Evolutionary conservation across 2,113 vertebrate species (phyloP).

Genomic region (Oxyruncus cristatus): DNA sequence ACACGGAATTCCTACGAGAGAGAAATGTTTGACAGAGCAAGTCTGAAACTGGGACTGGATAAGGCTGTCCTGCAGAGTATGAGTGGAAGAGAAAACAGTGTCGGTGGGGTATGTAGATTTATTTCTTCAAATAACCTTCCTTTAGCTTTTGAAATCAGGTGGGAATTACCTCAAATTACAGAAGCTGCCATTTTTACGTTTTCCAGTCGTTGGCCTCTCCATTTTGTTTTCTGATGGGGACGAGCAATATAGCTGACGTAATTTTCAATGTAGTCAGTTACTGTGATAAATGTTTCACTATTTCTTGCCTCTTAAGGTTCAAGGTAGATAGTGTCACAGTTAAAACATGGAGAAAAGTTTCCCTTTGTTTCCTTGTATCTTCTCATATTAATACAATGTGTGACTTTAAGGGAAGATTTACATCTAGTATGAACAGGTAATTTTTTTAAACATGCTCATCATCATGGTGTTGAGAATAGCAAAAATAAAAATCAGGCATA

Average conservation of each 20-base stretch:
- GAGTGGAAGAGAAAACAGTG: conserved; percentile 94
- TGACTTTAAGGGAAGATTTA: neutral
- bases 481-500: neutral
- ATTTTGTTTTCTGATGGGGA: neutral
- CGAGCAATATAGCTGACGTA: neutral
- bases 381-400: neutral
- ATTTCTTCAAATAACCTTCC: neutral
- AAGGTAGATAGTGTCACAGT: neutral
- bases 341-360: neutral
- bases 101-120: conserved; percentile 86
- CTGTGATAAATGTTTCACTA: neutral
- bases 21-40: conserved; percentile 98
- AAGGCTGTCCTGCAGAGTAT: conserved; percentile 98
- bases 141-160: neutral
- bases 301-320: neutral
- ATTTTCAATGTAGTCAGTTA: neutral
- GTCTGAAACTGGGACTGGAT: conserved; percentile 94
- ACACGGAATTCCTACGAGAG: conserved; percentile 97
- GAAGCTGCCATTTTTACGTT: neutral
- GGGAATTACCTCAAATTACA: neutral
- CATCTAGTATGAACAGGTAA: neutral
- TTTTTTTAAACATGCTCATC: accelerated
- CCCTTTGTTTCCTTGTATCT: neutral
- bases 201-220: neutral
- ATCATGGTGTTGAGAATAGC: neutral